Base-by-base conservation (phyloP, 30 jellyfish, hydroid and myxozoan genomes). In the Mastigias papua region DNA sequence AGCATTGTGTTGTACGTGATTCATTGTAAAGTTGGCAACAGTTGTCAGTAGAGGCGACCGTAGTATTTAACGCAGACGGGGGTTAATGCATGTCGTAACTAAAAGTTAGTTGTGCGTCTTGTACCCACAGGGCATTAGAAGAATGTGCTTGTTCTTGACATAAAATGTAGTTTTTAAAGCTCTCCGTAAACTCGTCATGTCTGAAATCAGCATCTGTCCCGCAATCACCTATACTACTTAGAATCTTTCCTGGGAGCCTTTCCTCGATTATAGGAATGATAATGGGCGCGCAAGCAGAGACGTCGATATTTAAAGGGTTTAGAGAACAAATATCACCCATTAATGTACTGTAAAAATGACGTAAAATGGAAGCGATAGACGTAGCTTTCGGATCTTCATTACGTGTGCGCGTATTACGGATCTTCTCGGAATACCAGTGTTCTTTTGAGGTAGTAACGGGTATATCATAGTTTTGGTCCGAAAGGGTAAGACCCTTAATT, bases 241-340 rank as follows among this genome's bases (percentile, higher is more conserved):
- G 90, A 8, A 80, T 80, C 64, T 80, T 80, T 16, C 81, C 90
- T 10, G 90, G 90, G 15, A 80, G 66, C 66, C 62, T 80, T 22
- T 80, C 90, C 37, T 80, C 90, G 22, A 80, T 30, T n/a, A 80
- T 64, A 27, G 81, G 81, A 19, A 61, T 42, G 32, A 48, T 58
- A 33, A 78, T 54, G 71, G 90, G 90, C 37, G 90, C 81, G 34
- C 81, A 80, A 29, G 90, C 90, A 42, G 90, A 10, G 27, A 80
- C 81, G 54, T 80, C 51, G 72, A 80, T 66, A 5, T 80, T 35
- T 5, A 80, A 46, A 1, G 90, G 71, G 21, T 62, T 80, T n/a
- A 80, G 23, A 2, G 90, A 80, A 63, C 90, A 68, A 58, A 80
- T 80, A 27, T 80, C 90, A 4, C 90, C 90, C 90, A 80, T 80